These are phyloP conservation scores for Triplophysa yarkandensis DNA, from an alignment of 2,797 vertebrate species.

Conservation along the genomic window DNA sequence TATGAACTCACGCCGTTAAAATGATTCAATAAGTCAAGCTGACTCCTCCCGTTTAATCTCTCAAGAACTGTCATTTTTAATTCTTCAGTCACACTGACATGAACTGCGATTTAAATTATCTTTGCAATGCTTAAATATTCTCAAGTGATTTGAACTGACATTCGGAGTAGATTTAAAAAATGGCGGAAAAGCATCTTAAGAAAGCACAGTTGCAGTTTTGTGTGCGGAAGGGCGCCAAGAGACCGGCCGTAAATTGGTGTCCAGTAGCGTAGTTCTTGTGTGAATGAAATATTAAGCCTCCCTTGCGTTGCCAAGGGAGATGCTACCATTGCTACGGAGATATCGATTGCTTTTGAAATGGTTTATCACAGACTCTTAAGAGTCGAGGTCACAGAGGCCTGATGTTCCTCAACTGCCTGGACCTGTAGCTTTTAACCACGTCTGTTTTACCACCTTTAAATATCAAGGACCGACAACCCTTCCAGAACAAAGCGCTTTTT, in stretches of 20 bases:
- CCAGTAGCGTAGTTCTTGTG: slow-evolving; percentile 9
- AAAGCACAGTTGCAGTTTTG: background rate
- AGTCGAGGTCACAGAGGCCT: background rate
- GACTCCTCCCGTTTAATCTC: background rate
- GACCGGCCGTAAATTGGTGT: slow-evolving; percentile 5
- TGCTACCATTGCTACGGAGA: background rate
- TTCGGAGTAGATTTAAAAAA: slow-evolving; percentile 1
- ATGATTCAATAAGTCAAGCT: slow-evolving; percentile 8
- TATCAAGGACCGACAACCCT: slow-evolving; percentile 42
- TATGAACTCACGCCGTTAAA: background rate
- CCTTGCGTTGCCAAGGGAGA: background rate
- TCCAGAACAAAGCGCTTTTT: slow-evolving; percentile 28
- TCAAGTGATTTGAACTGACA: slow-evolving; percentile 16
- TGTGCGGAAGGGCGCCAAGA: background rate
- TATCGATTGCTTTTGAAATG: slow-evolving; percentile 21
- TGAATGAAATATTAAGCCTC: slow-evolving; percentile 19
- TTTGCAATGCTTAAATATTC: background rate
- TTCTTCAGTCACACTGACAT: background rate
- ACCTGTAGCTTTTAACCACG: slow-evolving; percentile 16
- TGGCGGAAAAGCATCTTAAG: background rate
- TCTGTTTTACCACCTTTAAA: slow-evolving; percentile 39
- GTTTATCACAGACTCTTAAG: slow-evolving; percentile 36
- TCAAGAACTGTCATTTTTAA: slow-evolving; percentile 6
- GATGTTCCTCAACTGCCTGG: background rate
- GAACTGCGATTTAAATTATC: background rate